phyloP scores from a whole-genome alignment of 2,113 vertebrate genomes.

The Cricetomys ansorgei region DNA sequence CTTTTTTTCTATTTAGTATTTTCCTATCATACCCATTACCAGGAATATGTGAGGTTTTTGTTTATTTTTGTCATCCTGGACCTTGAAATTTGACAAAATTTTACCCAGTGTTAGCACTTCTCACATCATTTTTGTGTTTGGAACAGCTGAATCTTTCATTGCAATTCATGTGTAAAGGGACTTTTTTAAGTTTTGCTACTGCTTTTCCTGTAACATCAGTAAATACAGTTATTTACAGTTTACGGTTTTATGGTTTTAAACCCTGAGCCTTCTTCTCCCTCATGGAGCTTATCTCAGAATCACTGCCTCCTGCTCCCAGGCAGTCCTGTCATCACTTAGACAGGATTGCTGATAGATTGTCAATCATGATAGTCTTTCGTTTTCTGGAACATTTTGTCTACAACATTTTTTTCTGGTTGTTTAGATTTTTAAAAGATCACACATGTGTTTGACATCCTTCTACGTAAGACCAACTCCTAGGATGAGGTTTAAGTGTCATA shows the following conservation, averaged over 20 bases:
- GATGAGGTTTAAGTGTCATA: conserved; percentile 1
- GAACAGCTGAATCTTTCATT: neutral
- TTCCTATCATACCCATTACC: neutral
- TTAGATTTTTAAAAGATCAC: neutral
- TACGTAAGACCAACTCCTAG: neutral
- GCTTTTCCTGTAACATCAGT: neutral
- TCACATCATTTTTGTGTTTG: neutral
- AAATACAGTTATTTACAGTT: neutral
- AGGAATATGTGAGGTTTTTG: neutral
- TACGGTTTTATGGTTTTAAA: neutral
- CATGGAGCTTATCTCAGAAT: neutral
- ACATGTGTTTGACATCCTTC: neutral
- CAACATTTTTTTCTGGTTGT: neutral
- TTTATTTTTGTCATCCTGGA: neutral
- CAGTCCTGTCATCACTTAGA: neutral
- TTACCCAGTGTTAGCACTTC: neutral
- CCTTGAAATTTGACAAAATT: conserved; percentile 2
- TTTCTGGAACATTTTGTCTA: neutral
- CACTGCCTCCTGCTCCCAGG: neutral
- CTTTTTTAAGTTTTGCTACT: neutral
- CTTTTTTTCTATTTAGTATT: neutral
- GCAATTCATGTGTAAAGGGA: neutral
- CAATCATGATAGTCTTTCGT: neutral
- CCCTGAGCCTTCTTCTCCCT: neutral
- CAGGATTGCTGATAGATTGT: neutral